Percentiles rank a stretch among this genome's conserved stretches.
Conservation (phyloP, 2,888 invertebrate species). For the Spicauda simplicius region DNA sequence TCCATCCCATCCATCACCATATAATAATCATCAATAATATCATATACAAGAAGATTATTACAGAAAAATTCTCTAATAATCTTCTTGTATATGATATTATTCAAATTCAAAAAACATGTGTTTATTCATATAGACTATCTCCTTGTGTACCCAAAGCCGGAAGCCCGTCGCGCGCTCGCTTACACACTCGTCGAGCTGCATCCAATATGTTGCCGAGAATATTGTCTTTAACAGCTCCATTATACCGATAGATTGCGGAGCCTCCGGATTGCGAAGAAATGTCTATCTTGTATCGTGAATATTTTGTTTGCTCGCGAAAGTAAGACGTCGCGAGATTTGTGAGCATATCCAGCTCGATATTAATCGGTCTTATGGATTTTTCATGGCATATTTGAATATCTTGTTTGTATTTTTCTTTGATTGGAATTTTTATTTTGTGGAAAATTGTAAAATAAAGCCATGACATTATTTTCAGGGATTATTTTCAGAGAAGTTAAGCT, state of each 20-base stretch:
- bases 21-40: no score
- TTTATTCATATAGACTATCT: no score
- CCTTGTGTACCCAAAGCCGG: slow-evolving; percentile 49
- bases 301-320: slow-evolving; percentile 58
- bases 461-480: no score
- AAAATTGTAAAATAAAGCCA: no score
- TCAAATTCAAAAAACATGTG: no score
- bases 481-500: no score
- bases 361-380: slow-evolving; percentile 4
- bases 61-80: no score
- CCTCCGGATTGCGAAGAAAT: slow-evolving; percentile 46
- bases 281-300: slow-evolving; percentile 62
- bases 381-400: neutral
- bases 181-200: slow-evolving; percentile 82
- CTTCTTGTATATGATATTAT: no score
- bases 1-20: no score
- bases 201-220: slow-evolving; percentile 83
- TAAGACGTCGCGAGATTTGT: neutral
- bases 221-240: slow-evolving; percentile 84
- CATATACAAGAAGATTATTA: no score
- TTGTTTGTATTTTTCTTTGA: neutral
- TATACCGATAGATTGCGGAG: slow-evolving; percentile 67
- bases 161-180: slow-evolving; percentile 71
- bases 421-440: no score
- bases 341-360: slow-evolving; percentile 5